A percentile compares a stretch with the other conserved stretches of the same genome.
phyloP scores from a whole-genome alignment of 2,113 vertebrate genomes.

The Seriola quinqueradiata region DNA sequence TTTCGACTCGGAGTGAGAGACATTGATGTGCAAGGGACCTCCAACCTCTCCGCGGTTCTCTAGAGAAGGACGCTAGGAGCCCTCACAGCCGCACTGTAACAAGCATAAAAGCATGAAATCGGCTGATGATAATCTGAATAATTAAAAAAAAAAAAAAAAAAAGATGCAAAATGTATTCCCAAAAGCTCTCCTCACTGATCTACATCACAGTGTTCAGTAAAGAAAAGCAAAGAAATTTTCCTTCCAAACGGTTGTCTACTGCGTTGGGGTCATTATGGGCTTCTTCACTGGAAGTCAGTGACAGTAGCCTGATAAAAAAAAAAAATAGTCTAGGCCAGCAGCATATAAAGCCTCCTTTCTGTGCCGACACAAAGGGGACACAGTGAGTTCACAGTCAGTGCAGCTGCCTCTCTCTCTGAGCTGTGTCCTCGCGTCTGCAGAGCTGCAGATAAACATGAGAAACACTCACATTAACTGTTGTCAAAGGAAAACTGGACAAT shows the following conservation, averaged over 20 bases:
- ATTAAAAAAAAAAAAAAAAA: background rate
- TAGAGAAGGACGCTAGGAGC: slow-evolving; percentile 54
- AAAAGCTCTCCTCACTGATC: background rate
- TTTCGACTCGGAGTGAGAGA: slow-evolving; percentile 86
- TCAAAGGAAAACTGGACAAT: slow-evolving; percentile 12
- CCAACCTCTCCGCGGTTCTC: slow-evolving; percentile 50
- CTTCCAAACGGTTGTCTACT: background rate
- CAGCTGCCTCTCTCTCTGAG: slow-evolving; percentile 51
- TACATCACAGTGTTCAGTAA: background rate
- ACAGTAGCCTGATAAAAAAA: slow-evolving; percentile 44
- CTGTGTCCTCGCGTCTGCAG: slow-evolving; percentile 37
- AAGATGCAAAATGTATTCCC: background rate
- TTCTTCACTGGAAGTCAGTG: slow-evolving; percentile 21
- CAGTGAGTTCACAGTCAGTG: slow-evolving; percentile 53
- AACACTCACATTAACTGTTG: slow-evolving; percentile 36
- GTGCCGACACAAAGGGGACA: slow-evolving; percentile 59
- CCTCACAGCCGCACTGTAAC: slow-evolving; percentile 60
- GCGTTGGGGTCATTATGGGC: slow-evolving; percentile 1
- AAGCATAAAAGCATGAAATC: background rate
- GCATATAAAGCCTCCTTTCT: slow-evolving; percentile 66
- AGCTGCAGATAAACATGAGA: slow-evolving; percentile 38
- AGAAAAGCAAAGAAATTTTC: background rate
- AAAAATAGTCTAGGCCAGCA: slow-evolving; percentile 24
- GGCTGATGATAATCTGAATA: too few species aligned
- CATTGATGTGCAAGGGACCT: slow-evolving; percentile 70